Evolutionary conservation across 2,888 invertebrate species (phyloP), one percentile per base, ranked within the genome.

Genomic region (Oxystoma pomonae): DNA sequence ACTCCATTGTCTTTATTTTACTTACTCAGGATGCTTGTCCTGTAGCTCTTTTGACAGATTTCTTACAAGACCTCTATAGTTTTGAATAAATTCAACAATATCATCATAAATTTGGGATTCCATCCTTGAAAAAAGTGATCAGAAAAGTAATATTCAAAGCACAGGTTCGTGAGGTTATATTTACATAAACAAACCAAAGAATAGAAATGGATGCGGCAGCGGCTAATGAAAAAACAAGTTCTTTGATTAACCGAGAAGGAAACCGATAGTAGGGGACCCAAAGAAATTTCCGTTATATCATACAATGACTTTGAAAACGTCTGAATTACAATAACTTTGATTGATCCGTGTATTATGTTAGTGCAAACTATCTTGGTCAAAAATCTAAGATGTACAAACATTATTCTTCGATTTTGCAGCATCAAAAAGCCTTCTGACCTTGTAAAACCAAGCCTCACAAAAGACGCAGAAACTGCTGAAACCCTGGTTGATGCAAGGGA

Each of bases 21-120:
- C 79, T 76, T 77, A 87, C 88, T 84, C 78, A 62, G 82, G 81
- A 74, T 85, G 90, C 66, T 83, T 84, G 65, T 82, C 78, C 66
- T 82, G 60, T 20, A 75, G 58, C 50, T 66, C 52, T 21, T 70
- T 70, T 59, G 71, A 60, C 61, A 73, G 72, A 60, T 73, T 65
- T 49, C 65, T 65, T 1, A 72, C 67, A 2, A 75, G 68, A 1
- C 74, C 73, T 20, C 58, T 66, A 57, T 68, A 67, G 20, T 72
- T 70, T 62, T 62, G 65, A 19, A 74, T 70, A 51, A 65, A 58
- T 35, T 65, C 58, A 7, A 68, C 61, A 20, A 74, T 72, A 16
- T 65, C 65, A 16, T 66, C 65, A 63, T 73, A 72, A 3, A 62
- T 57, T 21, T 61, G 53, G 16, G 57, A 18, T 50, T 72, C 68